Percentiles rank a stretch among this genome's conserved stretches.
Conservation (phyloP, 1,140 invertebrate genomes). For the Zaprionus tsacasi region DNA sequence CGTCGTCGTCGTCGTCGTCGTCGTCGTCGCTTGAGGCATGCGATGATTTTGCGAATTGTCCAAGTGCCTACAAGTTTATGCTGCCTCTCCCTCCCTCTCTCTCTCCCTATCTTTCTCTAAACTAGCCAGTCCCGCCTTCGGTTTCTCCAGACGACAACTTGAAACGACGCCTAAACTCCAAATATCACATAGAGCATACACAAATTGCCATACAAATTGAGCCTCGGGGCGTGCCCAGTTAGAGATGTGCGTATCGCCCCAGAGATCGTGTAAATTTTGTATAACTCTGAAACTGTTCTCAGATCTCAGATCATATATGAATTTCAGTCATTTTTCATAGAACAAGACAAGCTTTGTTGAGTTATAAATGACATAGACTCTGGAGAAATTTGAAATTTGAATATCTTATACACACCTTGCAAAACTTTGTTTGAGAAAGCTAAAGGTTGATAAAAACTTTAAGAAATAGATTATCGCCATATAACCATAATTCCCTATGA, state of each 20-base stretch:
- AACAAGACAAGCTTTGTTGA: neutral
- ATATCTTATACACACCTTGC: constrained; percentile 8
- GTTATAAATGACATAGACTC: neutral
- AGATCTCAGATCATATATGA: neutral
- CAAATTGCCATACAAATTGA: constrained; percentile 51
- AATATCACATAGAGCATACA: constrained; percentile 22
- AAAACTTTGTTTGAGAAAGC: neutral
- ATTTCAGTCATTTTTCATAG: neutral
- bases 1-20: constrained; percentile 3
- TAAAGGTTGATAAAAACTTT: neutral
- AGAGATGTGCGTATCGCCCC: constrained; percentile 38
- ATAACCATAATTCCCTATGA: neutral
- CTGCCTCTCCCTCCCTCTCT: neutral
- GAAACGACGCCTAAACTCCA: constrained; percentile 44
- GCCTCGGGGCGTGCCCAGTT: constrained; percentile 33
- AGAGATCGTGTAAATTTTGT: constrained; percentile 5
- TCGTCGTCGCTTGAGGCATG: constrained; percentile 12
- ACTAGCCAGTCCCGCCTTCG: constrained; percentile 42
- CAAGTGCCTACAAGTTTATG: constrained; percentile 31
- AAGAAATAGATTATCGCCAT: neutral
- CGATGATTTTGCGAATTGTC: constrained; percentile 50
- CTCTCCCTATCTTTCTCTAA: neutral
- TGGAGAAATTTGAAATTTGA: constrained; percentile 6
- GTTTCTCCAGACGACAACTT: constrained; percentile 52
- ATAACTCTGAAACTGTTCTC: constrained; percentile 3